Percentiles rank a stretch among this genome's conserved stretches.
phyloP scores from a whole-genome alignment of 2,888 invertebrate species.

The Lydus trimaculatus region DNA sequence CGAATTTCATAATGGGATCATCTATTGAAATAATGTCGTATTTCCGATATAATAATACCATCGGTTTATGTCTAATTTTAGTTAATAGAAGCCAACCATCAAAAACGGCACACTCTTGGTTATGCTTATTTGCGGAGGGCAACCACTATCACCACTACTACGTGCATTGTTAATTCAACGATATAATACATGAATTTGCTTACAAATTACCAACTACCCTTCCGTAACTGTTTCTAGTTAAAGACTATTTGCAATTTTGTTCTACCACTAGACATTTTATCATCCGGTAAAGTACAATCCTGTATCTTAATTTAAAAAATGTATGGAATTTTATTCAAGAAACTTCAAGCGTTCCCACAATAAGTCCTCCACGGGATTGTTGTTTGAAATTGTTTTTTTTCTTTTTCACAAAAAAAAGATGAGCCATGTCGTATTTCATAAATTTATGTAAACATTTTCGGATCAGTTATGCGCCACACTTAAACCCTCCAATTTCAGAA shows the following conservation, averaged over 20 bases:
- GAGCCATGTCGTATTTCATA: no score
- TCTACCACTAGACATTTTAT: neutral
- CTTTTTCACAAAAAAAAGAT: no score
- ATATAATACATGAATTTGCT: constrained; percentile 28
- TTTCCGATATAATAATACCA: constrained; percentile 11
- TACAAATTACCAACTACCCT: constrained; percentile 26
- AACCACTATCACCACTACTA: constrained; percentile 13
- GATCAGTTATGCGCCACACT: no score
- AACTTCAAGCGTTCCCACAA: no score
- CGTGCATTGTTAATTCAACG: constrained; percentile 28
- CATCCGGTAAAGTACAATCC: neutral
- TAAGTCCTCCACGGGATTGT: no score
- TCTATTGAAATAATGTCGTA: constrained; percentile 26
- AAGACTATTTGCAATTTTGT: neutral
- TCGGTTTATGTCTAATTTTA: neutral
- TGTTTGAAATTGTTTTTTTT: no score
- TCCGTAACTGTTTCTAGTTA: neutral
- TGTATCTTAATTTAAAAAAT: neutral
- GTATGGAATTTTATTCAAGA: no score
- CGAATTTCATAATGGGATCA: constrained; percentile 29
- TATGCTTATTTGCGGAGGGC: neutral
- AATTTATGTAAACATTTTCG: no score
- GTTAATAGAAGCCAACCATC: neutral
- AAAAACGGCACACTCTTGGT: neutral
- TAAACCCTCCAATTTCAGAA: no score